phyloP scores from a whole-genome alignment of 2,888 invertebrate species.

The Aproaerema taeniolella region DNA sequence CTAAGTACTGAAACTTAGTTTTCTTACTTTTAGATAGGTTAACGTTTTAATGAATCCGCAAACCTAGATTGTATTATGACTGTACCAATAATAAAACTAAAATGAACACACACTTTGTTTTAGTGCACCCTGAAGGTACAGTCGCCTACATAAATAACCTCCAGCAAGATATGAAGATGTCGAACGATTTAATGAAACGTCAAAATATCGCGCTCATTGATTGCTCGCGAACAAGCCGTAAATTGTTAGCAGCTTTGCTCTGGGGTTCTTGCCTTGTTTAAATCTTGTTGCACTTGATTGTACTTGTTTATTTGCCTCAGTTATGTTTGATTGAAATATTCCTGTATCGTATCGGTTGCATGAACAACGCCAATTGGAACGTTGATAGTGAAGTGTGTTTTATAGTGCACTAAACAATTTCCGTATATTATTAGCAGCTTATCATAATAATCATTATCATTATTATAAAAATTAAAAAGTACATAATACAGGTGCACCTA shows the following conservation, averaged over 20 bases:
- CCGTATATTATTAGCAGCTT: too few relatives aligned
- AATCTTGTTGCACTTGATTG: slow-evolving; percentile 31
- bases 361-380: not conserved
- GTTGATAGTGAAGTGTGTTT: too few relatives aligned
- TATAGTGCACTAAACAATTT: too few relatives aligned
- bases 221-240: slow-evolving; percentile 41
- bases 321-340: slow-evolving; percentile 16
- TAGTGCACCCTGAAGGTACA: slow-evolving; percentile 43
- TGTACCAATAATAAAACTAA: slow-evolving; percentile 12
- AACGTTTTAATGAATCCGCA: too few relatives aligned
- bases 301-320: slow-evolving; percentile 22
- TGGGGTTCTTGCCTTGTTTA: slow-evolving; percentile 21
- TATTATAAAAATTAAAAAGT: too few relatives aligned
- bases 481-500: not conserved
- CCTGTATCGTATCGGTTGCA: slow-evolving; percentile 1
- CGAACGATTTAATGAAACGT: slow-evolving; percentile 67
- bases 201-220: slow-evolving; percentile 62
- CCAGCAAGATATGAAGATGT: slow-evolving; percentile 67
- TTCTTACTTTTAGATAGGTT: too few relatives aligned
- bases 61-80: slow-evolving; percentile 2
- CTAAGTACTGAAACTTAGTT: too few relatives aligned
- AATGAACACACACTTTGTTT: slow-evolving; percentile 19
- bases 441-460: too few relatives aligned
- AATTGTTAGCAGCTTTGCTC: slow-evolving; percentile 24
- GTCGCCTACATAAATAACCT: slow-evolving; percentile 57